Evolutionary conservation across 2,797 vertebrate genomes (phyloP).

Genomic region (Sebastes itinus): DNA sequence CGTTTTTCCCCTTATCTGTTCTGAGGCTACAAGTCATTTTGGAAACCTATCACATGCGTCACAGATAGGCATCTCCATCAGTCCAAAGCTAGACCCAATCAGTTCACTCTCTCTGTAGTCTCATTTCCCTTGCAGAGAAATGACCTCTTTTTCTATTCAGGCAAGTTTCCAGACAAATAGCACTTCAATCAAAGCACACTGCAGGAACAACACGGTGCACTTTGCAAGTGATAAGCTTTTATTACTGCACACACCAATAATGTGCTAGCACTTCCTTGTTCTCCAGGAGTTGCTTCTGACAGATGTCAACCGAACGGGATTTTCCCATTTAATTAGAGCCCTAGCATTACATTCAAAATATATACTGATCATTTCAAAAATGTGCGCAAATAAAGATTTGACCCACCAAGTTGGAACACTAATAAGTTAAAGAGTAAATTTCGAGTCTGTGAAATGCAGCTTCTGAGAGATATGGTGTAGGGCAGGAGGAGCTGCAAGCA

Average conservation of each 20-base stretch:
- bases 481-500: slow-evolving; percentile 26
- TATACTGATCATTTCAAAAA: neutral
- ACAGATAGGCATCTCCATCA: slow-evolving; percentile 37
- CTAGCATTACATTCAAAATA: neutral
- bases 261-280: neutral
- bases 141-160: neutral
- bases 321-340: neutral
- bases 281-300: neutral
- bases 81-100: slow-evolving; percentile 11
- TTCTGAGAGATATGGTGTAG: slow-evolving; percentile 18
- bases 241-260: neutral
- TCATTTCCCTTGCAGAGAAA: slow-evolving; percentile 34
- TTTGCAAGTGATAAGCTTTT: slow-evolving; percentile 9
- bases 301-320: neutral
- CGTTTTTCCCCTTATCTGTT: slow-evolving; percentile 15
- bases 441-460: slow-evolving; percentile 11
- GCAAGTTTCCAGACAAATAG: slow-evolving; percentile 13
- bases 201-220: neutral
- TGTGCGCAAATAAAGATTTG: neutral
- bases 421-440: neutral
- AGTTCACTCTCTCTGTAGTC: neutral
- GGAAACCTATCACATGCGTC: slow-evolving; percentile 15
- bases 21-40: slow-evolving; percentile 20
- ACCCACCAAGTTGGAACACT: neutral
- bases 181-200: neutral